Evolutionary conservation across 2,888 invertebrate genomes (phyloP), one percentile per base, ranked within the genome.

Genomic region (Artemia sinica): DNA sequence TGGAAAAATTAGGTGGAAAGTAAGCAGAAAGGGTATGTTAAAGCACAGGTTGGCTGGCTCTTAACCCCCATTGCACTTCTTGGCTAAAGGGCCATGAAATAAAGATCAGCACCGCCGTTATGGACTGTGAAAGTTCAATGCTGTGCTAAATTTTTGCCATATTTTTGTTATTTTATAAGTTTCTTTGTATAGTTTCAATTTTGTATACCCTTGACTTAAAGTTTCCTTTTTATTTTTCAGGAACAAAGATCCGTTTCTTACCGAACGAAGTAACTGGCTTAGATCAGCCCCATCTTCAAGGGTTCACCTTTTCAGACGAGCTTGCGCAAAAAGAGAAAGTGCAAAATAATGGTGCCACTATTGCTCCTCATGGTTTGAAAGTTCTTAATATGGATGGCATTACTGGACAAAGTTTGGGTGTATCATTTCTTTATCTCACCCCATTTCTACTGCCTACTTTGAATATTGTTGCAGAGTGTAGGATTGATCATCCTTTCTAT

Each of bases 401-500:
- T n/a, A 58, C 63, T 58, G 63, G 63, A 58, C 63, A 58, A 8
- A n/a, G 14, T 58, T 11, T 58, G n/a, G 63, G 63, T 8, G 14
- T 10, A 58, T n/a, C 28, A 18, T 58, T 58, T 28, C 28, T 58
- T n/a, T 58, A 58, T 58, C 11, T 58, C 14, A 58, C 63, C n/a
- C 63, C 63, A 28, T 58, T 58, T 10, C 63, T 58, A 10, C 63
- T 58, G 14, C 28, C 63, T 9, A 58, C 63, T 58, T 18, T 28
- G 14, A 58, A 58, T 10, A 58, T 58, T 28, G 14, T 58, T 18
- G 63, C 63, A 58, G 63, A 58, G 9, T 58, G n/a, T 58, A 28
- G 63, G 14, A 18, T n/a, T 58, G 63, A 58, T 28, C 63, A 58
- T 28, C 63, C 63, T n/a, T 58, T 58, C 63, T 58, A 58, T 28